Conservation (phyloP, 2,888 invertebrate species). For the Platerodrilus igneus region DNA sequence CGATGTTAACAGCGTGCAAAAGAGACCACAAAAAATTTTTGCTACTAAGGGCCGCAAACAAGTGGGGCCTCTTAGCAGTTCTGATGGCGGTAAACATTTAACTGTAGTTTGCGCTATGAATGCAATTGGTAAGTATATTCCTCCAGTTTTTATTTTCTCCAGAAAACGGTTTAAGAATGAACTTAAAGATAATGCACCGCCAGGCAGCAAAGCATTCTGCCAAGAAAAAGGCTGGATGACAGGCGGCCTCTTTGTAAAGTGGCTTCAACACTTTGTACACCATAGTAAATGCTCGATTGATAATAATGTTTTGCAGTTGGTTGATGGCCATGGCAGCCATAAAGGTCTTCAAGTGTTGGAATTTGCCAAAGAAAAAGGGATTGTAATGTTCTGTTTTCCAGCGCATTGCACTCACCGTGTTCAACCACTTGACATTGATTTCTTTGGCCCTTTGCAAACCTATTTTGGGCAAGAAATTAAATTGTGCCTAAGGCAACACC, state of each 20-base stretch:
- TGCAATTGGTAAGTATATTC: no score
- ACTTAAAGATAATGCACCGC: conserved; percentile 37
- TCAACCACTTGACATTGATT: conserved; percentile 8
- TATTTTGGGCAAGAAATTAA: no score
- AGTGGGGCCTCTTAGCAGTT: no score
- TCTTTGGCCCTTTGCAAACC: conserved; percentile 5
- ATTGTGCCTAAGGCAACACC: no score
- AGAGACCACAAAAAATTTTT: no score
- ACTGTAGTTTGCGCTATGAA: no score
- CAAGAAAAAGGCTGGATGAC: conserved; percentile 8
- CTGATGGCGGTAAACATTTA: no score
- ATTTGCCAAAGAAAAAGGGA: conserved; percentile 37
- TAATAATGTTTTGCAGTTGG: conserved; percentile 31
- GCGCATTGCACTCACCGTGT: conserved; percentile 4
- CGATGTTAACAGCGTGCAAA: no score
- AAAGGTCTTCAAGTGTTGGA: conserved; percentile 27
- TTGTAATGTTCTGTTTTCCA: no score
- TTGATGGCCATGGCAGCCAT: conserved; percentile 33
- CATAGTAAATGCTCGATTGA: conserved; percentile 3
- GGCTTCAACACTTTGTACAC: conserved; percentile 29
- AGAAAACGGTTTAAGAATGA: no score
- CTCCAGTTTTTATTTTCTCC: conserved; percentile 3
- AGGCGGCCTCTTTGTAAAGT: conserved; percentile 14
- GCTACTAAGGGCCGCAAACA: no score
- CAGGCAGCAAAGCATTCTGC: conserved; percentile 24